phyloP scores from a whole-genome alignment of 1,140 invertebrate genomes.

The Neodiprion fabricii region DNA sequence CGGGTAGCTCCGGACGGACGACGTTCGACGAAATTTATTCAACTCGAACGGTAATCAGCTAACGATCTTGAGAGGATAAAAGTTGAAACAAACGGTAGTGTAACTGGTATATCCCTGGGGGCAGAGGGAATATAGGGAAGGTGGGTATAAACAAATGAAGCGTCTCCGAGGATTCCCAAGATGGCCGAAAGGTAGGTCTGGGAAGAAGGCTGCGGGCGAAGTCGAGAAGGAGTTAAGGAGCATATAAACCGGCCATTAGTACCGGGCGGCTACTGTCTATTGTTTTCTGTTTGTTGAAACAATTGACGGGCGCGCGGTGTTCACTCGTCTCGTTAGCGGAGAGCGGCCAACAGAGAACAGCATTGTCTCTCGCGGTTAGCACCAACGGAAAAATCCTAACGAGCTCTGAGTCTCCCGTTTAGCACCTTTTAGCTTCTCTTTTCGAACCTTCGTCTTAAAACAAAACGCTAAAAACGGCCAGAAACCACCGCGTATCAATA shows the following conservation, averaged over 20 bases:
- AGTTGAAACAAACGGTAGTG: too few species aligned
- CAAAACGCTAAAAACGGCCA: conserved; percentile 7
- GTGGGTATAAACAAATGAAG: conserved; percentile 3
- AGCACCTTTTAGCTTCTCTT: conserved; percentile 33
- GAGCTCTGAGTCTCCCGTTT: conserved; percentile 47
- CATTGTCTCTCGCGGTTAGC: conserved; percentile 59
- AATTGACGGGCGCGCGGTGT: conserved; percentile 58
- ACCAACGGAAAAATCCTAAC: conserved; percentile 62
- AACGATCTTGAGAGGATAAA: not conserved
- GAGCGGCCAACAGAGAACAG: conserved; percentile 52
- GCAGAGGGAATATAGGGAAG: not conserved
- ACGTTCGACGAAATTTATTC: conserved; percentile 7
- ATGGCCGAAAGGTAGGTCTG: not conserved
- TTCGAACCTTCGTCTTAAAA: conserved; percentile 31
- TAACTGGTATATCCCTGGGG: too few species aligned
- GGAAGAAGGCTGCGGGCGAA: not conserved
- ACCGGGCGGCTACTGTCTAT: conserved; percentile 60
- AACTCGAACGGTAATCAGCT: conserved; percentile 5
- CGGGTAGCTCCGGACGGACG: not conserved
- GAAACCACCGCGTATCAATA: conserved; percentile 2
- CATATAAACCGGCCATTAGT: conserved; percentile 61
- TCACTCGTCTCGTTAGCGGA: conserved; percentile 62
- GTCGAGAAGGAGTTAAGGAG: conserved; percentile 42
- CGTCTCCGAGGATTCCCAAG: not conserved
- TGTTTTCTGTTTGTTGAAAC: conserved; percentile 63